Percentiles rank a stretch among this genome's conserved stretches.
Conservation (phyloP, 2,888 invertebrate species). For the Agrotis segetum region DNA sequence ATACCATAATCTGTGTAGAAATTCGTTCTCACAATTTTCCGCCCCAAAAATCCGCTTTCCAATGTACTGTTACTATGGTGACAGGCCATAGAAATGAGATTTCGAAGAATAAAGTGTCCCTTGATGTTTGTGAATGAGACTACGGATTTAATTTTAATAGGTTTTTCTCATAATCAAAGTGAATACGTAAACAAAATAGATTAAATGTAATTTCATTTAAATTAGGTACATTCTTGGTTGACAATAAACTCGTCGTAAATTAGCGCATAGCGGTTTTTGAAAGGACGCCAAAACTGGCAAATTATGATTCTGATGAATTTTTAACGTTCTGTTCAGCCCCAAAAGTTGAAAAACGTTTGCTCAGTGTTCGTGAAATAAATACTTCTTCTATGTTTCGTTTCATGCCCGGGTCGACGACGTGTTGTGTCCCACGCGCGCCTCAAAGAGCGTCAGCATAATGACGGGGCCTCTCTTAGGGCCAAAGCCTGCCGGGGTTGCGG, state of each 20-base stretch:
- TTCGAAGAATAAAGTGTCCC: neutral
- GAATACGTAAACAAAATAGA: neutral
- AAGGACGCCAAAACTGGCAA: no score
- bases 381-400: no score
- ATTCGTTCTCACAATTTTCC: neutral
- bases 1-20: neutral
- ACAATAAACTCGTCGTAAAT: neutral
- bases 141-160: neutral
- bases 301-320: no score
- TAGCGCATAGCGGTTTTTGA: neutral
- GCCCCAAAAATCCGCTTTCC: neutral
- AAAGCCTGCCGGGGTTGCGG: no score
- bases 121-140: neutral
- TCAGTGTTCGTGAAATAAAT: no score
- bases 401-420: no score
- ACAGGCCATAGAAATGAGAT: neutral
- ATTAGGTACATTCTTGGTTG: no score
- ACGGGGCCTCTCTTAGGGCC: no score
- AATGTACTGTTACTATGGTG: neutral
- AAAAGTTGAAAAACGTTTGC: no score
- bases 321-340: no score
- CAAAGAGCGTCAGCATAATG: no score
- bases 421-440: no score
- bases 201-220: neutral
- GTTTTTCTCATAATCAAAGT: neutral